Conservation (phyloP, 2,113 vertebrate genomes). For the Nannobrachium achirus region DNA sequence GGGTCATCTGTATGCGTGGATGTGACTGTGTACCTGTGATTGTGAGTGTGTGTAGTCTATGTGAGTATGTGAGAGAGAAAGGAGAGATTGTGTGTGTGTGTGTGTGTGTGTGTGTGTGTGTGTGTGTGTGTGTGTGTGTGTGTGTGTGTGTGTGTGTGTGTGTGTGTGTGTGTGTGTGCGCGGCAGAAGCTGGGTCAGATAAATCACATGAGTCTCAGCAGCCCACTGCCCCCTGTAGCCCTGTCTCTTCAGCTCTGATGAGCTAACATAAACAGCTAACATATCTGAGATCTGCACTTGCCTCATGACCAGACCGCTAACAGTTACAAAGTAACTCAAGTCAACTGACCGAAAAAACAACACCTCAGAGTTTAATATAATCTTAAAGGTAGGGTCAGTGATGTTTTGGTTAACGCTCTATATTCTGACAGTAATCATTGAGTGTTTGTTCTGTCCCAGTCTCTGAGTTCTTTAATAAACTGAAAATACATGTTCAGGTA, state of each 20-base stretch:
- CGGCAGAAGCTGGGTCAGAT: constrained; percentile 59
- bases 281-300: no score
- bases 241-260: constrained; percentile 38
- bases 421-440: no score
- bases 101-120: constrained; percentile 11
- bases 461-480: no score
- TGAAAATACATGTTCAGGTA: no score
- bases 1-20: constrained; percentile 8
- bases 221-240: constrained; percentile 52
- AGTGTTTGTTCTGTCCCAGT: no score
- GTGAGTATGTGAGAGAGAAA: constrained; percentile 36
- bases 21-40: not conserved
- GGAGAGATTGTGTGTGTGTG: not conserved
- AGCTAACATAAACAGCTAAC: constrained; percentile 52
- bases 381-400: no score
- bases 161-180: constrained; percentile 16
- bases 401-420: no score
- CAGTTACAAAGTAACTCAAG: no score
- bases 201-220: constrained; percentile 73
- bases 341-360: no score
- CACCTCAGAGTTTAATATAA: no score
- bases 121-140: constrained; percentile 28
- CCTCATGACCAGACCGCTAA: no score
- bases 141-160: constrained; percentile 4
- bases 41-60: constrained; percentile 42